A percentile compares a stretch with the other conserved stretches of the same genome.
These are phyloP conservation scores for Graphium colonna DNA, from an alignment of 2,888 invertebrate genomes.

Conservation along the genomic window DNA sequence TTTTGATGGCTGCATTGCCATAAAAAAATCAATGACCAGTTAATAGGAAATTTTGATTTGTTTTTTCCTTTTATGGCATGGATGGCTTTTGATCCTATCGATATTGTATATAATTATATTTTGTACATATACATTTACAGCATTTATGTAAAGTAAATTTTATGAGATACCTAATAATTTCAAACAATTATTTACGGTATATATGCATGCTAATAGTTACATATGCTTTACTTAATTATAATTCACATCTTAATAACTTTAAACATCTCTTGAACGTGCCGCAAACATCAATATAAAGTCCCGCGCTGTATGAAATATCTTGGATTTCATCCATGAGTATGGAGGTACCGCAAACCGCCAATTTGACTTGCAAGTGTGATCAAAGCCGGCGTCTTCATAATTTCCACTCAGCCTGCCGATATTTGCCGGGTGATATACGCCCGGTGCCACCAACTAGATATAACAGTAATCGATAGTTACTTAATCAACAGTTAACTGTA, in stretches of 20 bases:
- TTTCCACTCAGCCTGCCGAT: conserved; percentile 37
- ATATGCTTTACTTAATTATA: neutral
- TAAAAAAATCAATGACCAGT: too few species aligned
- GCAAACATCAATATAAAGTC: conserved; percentile 4
- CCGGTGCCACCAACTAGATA: conserved; percentile 12
- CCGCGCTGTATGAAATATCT: neutral
- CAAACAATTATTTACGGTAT: too few species aligned
- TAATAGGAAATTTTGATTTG: too few species aligned
- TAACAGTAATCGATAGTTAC: conserved; percentile 18
- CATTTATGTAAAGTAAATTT: too few species aligned
- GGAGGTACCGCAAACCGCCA: conserved; percentile 37
- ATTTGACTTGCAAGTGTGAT: conserved; percentile 41
- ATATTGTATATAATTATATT: too few species aligned
- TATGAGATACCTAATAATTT: too few species aligned
- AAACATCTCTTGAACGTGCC: neutral
- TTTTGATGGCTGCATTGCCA: too few species aligned
- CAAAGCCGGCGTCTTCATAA: conserved; percentile 33
- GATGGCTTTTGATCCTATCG: too few species aligned
- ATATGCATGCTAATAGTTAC: too few species aligned
- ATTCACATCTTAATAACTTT: neutral
- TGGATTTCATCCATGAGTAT: conserved; percentile 15
- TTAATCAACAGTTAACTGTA: neutral
- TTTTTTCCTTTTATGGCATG: too few species aligned
- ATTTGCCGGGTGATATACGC: conserved; percentile 36
- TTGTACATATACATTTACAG: too few species aligned